Conservation (phyloP, 1,140 invertebrate species). For the Drosophila arizonae region DNA sequence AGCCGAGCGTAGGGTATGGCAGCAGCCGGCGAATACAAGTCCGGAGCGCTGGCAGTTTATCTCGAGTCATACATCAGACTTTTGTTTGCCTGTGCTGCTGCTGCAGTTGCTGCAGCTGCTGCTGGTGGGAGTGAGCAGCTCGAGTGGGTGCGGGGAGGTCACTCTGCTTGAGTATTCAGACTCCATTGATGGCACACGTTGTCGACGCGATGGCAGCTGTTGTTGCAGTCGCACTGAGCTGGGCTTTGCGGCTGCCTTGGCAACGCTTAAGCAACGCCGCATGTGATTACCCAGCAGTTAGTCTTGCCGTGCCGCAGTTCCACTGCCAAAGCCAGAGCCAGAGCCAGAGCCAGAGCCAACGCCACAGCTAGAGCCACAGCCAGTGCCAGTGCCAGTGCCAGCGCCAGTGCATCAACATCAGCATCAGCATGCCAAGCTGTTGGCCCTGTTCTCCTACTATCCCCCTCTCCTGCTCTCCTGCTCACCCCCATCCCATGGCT, state of each 20-base stretch:
- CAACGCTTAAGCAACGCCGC: constrained; percentile 72
- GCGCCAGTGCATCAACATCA: constrained; percentile 58
- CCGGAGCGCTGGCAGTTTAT: constrained; percentile 48
- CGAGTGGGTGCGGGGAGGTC: neutral
- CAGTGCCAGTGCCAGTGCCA: constrained; percentile 47
- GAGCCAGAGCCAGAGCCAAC: constrained; percentile 9
- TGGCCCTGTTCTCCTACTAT: constrained; percentile 4
- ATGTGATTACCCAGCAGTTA: constrained; percentile 80
- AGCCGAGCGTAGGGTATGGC: constrained; percentile 16
- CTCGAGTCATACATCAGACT: constrained; percentile 63
- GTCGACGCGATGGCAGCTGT: constrained; percentile 41
- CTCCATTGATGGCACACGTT: constrained; percentile 71
- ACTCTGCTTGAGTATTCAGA: constrained; percentile 29
- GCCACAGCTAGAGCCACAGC: constrained; percentile 6
- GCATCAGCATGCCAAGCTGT: constrained; percentile 57
- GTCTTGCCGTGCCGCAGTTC: constrained; percentile 40
- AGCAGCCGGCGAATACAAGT: constrained; percentile 10
- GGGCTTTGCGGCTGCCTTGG: constrained; percentile 50
- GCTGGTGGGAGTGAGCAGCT: constrained; percentile 13
- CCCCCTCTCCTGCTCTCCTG: neutral
- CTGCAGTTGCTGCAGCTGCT: neutral
- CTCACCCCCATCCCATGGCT: neutral
- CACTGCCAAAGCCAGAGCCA: constrained; percentile 36
- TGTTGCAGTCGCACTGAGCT: constrained; percentile 36
- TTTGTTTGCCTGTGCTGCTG: constrained; percentile 24